Evolutionary conservation across 2,113 vertebrate genomes (phyloP), one percentile per base, ranked within the genome.

Genomic region (Tychaedon coryphoeus): DNA sequence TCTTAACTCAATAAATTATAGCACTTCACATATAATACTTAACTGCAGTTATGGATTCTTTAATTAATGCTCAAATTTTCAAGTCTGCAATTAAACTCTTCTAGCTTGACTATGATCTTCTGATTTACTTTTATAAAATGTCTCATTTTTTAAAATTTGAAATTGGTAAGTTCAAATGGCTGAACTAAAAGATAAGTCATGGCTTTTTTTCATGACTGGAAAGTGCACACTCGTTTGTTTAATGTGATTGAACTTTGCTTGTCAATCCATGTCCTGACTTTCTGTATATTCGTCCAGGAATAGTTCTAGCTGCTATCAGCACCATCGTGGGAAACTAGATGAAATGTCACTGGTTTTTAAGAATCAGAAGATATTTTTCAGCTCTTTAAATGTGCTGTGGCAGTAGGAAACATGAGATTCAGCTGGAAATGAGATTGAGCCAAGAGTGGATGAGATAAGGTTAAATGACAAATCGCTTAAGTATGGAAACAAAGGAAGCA

Each of bases 371-470:
- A 62, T 11, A 26, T 53, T 94, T 97, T 96, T 72, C 65, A 80
- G 16, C 9, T 93, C 53, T 81, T 62, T 20, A 53, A 34, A 70
- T 19, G 5, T 67, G 24, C 50, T 69, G 60, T 48, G 61, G 53
- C 86, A 77, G 75, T 71, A 84, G 83, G 45, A 94, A 94, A 62
- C 28, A 48, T 48, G 53, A 33, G 29, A 48, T 78, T 90, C 40
- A 64, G n/a, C 24, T 54, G 64, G 34, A 93, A 95, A 77, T 88
- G 70, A 47, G 33, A 5, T 4, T 84, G 47, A 95, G 51, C 79
- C 75, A 95, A 25, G 40, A 45, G 33, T 61, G 93, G 71, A 77
- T 14, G n/a, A 89, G 91, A 97, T 95, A 96, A 97, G 61, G 70
- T 79, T 94, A 90, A 76, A 61, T 73, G 70, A 91, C 29, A 75